A percentile compares a stretch with the other conserved stretches of the same genome.
Conservation (phyloP, 2,888 invertebrate genomes). For the Notocelia uddmanniana region DNA sequence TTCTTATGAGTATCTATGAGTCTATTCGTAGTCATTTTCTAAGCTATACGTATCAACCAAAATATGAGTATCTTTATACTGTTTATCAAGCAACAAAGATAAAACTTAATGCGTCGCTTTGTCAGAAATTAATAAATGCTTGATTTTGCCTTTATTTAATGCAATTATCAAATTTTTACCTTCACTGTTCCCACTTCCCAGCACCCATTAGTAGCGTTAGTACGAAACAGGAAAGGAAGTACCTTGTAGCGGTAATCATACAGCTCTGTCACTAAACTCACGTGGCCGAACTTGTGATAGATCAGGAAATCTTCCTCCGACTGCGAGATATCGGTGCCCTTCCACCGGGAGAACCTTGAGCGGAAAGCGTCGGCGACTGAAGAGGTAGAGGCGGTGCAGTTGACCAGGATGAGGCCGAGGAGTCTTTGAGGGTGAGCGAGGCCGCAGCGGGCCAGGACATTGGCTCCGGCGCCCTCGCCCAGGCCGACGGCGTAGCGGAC, state of each 20-base stretch:
- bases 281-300: conserved; percentile 96
- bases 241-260: conserved; percentile 75
- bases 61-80: too few species aligned
- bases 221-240: conserved; percentile 64
- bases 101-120: too few species aligned
- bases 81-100: too few species aligned
- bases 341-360: conserved; percentile 94
- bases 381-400: conserved; percentile 94
- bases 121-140: too few species aligned
- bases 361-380: conserved; percentile 95
- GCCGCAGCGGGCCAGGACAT: conserved; percentile 93
- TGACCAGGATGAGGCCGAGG: conserved; percentile 93
- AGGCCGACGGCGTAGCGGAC: conserved; percentile 93
- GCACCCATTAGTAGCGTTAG: conserved; percentile 61
- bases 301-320: conserved; percentile 95
- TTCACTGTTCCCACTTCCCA: conserved; percentile 10
- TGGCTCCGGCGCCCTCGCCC: conserved; percentile 96
- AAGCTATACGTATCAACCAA: too few species aligned
- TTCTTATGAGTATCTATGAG: too few species aligned
- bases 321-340: conserved; percentile 93
- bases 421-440: conserved; percentile 92
- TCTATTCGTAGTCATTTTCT: too few species aligned
- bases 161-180: too few species aligned
- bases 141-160: too few species aligned
- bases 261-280: conserved; percentile 85